phyloP scores from a whole-genome alignment of 2,888 invertebrate genomes.

The Sepioteuthis lessoniana region DNA sequence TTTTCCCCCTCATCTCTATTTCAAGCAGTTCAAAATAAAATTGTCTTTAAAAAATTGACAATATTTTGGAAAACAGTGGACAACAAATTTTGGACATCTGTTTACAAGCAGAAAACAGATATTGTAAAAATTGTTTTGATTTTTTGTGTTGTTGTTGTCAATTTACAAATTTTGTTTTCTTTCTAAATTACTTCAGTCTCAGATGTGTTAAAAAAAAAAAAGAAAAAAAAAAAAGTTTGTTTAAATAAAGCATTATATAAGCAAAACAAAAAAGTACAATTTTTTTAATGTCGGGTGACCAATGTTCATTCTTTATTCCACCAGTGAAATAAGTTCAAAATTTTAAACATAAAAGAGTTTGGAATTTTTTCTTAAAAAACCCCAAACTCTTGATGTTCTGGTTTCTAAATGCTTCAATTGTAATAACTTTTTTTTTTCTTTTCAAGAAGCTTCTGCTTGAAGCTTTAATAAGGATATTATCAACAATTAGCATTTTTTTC shows the following conservation, averaged over 20 bases:
- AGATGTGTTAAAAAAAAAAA: background rate
- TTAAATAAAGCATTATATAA: background rate
- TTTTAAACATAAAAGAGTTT: background rate
- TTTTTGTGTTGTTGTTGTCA: background rate
- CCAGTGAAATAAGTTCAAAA: slow-evolving; percentile 33
- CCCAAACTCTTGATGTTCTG: background rate
- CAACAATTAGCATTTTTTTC: background rate
- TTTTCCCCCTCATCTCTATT: background rate
- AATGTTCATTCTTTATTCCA: background rate
- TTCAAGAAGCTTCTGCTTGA: background rate
- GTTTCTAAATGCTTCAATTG: background rate
- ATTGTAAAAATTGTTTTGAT: background rate
- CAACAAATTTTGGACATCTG: background rate
- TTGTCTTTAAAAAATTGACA: background rate
- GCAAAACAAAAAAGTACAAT: background rate
- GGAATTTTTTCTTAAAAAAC: background rate
- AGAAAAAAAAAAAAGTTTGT: background rate
- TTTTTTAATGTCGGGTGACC: background rate
- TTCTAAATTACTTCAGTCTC: background rate
- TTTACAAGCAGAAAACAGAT: background rate
- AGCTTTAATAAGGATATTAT: background rate
- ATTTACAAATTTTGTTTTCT: background rate
- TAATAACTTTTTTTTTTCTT: background rate
- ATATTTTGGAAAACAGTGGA: background rate
- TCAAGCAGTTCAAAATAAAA: background rate